Evolutionary conservation across 2,888 invertebrate species (phyloP).

Genomic region (Torymus auratus): DNA sequence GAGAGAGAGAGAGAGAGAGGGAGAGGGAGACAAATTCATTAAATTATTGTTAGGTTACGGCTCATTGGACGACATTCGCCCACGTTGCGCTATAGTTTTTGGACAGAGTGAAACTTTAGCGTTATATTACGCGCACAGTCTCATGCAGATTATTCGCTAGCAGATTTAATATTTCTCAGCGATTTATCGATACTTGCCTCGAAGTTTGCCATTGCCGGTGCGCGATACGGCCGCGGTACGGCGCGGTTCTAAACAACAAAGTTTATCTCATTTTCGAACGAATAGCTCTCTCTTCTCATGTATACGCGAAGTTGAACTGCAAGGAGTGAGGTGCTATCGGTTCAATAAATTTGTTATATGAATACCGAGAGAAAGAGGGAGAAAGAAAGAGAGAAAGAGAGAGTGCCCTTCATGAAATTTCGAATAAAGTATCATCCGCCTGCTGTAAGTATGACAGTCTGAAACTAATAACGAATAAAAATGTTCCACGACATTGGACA

Average conservation of each 20-base stretch:
- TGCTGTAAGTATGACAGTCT: neutral
- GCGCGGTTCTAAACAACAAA: conserved; percentile 41
- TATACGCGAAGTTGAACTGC: conserved; percentile 9
- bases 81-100: no score
- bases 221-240: no score
- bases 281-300: no score
- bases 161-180: conserved; percentile 31
- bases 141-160: conserved; percentile 18
- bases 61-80: neutral
- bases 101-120: conserved; percentile 22
- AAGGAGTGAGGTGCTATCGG: conserved; percentile 16
- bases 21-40: neutral
- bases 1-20: no score
- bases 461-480: conserved; percentile 15
- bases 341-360: conserved; percentile 23
- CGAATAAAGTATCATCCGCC: neutral
- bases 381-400: neutral
- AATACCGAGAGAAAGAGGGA: neutral
- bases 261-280: conserved; percentile 36
- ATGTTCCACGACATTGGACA: neutral
- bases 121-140: neutral
- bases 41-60: conserved; percentile 17
- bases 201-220: conserved; percentile 16
- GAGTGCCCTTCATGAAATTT: conserved; percentile 26
- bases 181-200: conserved; percentile 36